These are phyloP conservation scores for Globicephala melas DNA, from an alignment of 2,113 vertebrate genomes.

Conservation along the genomic window DNA sequence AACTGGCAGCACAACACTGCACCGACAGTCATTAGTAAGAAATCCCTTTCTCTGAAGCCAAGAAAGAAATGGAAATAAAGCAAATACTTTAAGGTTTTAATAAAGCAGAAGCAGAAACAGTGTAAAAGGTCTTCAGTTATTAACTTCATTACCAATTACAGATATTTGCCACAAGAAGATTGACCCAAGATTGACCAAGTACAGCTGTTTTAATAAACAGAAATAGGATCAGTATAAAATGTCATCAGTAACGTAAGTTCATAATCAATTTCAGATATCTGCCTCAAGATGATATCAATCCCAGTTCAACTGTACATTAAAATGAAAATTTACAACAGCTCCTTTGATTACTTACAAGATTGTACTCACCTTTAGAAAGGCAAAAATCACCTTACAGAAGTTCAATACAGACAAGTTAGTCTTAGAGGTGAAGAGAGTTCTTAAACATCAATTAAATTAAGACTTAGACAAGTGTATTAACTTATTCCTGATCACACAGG, in stretches of 20 bases:
- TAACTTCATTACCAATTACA: conserved; percentile 27
- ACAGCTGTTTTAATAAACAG: background rate
- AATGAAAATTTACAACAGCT: background rate
- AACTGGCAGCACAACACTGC: background rate
- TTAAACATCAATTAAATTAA: background rate
- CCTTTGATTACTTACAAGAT: background rate
- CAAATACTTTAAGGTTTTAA: conserved; percentile 32
- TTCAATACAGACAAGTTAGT: background rate
- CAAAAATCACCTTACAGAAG: background rate
- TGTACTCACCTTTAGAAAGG: background rate
- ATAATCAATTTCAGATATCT: background rate
- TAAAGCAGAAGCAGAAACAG: conserved; percentile 28
- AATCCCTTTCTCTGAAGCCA: background rate
- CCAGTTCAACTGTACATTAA: background rate
- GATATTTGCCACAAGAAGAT: background rate
- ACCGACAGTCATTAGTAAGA: background rate
- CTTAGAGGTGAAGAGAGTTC: background rate
- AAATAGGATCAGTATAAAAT: background rate
- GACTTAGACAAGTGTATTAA: background rate
- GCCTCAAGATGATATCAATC: background rate
- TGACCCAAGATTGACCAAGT: background rate
- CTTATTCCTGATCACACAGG: background rate
- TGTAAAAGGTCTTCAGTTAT: background rate
- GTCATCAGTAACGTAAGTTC: background rate
- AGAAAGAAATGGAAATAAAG: conserved; percentile 50